phyloP scores from a whole-genome alignment of 2,113 vertebrate genomes.

The Catharus bicknelli region DNA sequence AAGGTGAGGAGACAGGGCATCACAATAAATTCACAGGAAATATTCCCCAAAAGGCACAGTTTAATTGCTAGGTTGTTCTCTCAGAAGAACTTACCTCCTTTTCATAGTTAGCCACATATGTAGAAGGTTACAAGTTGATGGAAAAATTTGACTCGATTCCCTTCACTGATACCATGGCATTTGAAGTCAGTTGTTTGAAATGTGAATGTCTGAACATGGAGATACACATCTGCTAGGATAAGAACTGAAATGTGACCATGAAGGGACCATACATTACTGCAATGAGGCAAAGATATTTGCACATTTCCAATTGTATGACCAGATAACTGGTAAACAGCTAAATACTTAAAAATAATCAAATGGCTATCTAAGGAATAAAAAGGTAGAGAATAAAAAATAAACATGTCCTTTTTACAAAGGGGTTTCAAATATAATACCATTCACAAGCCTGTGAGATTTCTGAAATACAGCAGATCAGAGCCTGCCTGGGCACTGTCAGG shows the following conservation, averaged over 20 bases:
- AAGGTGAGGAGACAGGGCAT: not conserved
- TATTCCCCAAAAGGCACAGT: not conserved
- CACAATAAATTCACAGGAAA: not conserved
- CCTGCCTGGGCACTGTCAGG: not conserved
- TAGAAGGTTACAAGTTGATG: not conserved
- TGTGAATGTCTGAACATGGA: not conserved
- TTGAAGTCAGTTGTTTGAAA: not conserved
- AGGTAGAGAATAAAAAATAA: not conserved
- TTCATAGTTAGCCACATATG: not conserved
- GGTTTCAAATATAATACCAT: not conserved
- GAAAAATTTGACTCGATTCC: not conserved
- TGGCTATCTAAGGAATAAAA: not conserved
- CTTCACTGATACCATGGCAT: not conserved
- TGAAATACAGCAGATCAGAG: not conserved
- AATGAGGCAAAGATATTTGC: not conserved
- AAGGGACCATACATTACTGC: not conserved
- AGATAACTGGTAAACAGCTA: not conserved
- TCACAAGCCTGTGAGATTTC: not conserved
- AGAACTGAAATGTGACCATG: not conserved
- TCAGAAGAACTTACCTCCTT: not conserved
- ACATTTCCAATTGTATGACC: not conserved
- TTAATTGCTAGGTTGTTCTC: not conserved
- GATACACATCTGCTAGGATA: not conserved
- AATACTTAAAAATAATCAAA: not conserved
- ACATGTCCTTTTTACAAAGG: rapidly evolving